Percentiles rank a stretch among this genome's conserved stretches.
phyloP scores from a whole-genome alignment of 1,140 invertebrate species.

The Melitaea cinxia region DNA sequence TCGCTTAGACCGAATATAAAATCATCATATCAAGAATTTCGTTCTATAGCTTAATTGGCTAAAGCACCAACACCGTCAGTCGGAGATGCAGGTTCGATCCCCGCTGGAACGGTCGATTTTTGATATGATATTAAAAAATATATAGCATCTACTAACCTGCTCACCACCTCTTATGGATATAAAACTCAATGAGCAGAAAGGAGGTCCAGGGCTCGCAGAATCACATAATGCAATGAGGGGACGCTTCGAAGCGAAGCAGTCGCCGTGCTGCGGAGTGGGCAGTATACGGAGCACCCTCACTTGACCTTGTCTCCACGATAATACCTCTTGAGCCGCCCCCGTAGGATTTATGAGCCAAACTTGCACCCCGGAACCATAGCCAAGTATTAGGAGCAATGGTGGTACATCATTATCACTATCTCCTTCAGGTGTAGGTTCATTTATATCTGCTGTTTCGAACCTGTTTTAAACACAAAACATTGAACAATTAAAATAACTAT shows the following conservation, averaged over 20 bases:
- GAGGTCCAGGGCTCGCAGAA: constrained; percentile 88
- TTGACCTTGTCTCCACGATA: constrained; percentile 94
- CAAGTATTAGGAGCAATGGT: constrained; percentile 91
- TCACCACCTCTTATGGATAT: constrained; percentile 94
- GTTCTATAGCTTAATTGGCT: too few relatives aligned
- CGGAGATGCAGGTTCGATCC: too few relatives aligned
- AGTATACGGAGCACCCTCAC: constrained; percentile 92
- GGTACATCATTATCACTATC: constrained; percentile 88
- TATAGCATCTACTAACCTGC: constrained; percentile 83
- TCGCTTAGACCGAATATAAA: too few relatives aligned
- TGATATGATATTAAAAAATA: constrained; percentile 2
- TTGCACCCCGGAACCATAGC: constrained; percentile 73
- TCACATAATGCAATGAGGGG: constrained; percentile 95
- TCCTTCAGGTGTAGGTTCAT: constrained; percentile 87
- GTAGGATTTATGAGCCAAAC: constrained; percentile 90
- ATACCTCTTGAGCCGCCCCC: constrained; percentile 94
- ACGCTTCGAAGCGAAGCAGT: constrained; percentile 88
- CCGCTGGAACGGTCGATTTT: too few relatives aligned
- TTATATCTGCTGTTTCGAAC: constrained; percentile 92
- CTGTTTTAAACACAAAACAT: constrained; percentile 35
- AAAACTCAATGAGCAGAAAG: constrained; percentile 94
- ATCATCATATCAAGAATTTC: too few relatives aligned
- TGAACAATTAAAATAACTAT: too few relatives aligned
- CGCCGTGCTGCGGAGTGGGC: constrained; percentile 87
- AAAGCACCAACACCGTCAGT: too few relatives aligned